Base-by-base conservation (phyloP, 2,888 invertebrate species). In the Andrena bicolor region DNA sequence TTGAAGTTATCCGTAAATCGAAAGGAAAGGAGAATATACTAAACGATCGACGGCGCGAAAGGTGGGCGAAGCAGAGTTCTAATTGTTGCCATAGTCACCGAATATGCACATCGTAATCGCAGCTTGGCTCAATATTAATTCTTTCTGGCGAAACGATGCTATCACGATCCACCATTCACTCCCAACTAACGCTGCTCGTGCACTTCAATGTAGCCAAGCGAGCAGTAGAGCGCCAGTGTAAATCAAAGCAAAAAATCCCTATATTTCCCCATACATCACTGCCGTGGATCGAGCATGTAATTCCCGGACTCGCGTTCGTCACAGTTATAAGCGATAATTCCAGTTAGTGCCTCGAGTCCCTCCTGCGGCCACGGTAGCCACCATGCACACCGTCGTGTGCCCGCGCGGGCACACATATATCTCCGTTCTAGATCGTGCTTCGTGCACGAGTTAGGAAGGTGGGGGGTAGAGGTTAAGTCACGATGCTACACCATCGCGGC, bases 401-500 rank as follows among this genome's bases (percentile, higher is more conserved):
- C 49, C 65, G 53, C 23, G 73, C 56, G 30, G 13, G 49, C 49
- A 58, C 48, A 51, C 61, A 63, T 76, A 64, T 87, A 87, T 87
- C 84, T 84, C 10, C 73, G 84, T 68, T 84, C 80, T 76, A 87
- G 86, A 87, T 87, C 86, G 73, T 66, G 68, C 58, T 70, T 82
- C 84, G 86, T 81, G 82, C 75, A 65, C 76, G 77, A 56, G 75
- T 13, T 13, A 16, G 41, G 41, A 16, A 1, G 41, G 41, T 41
- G 13, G 41, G 16, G 20, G 20, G 53, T n/a, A 16, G 41, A 5
- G 41, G 69, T 73, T 58, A 84, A 89, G 87, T 89, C 90, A 88
- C 86, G 89, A 90, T 83, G 85, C 88, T 86, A 82, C 86, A 86
- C 86, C 86, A 88, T 90, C 84, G 86, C 73, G 70, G 83, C 71